Percentiles rank a stretch among this genome's conserved stretches.
Conservation (phyloP, 1,140 invertebrate species). For the Euwallacea fornicatus region DNA sequence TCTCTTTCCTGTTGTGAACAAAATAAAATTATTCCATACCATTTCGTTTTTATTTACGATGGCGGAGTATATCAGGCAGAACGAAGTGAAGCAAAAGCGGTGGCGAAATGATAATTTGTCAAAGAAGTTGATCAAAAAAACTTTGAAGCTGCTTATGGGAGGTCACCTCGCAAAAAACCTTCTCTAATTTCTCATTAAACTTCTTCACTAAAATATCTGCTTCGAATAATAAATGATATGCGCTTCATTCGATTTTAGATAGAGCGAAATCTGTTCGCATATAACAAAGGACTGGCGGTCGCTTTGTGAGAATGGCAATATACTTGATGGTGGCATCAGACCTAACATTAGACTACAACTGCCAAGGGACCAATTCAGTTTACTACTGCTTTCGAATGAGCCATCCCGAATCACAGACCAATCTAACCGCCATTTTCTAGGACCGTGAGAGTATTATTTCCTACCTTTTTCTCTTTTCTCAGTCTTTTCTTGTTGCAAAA, state of each 20-base stretch:
- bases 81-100: slow-evolving; percentile 37
- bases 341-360: slow-evolving; percentile 51
- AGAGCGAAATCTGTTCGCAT: slow-evolving; percentile 1
- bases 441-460: slow-evolving; percentile 3
- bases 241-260: background rate
- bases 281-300: slow-evolving; percentile 46
- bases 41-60: slow-evolving; percentile 41
- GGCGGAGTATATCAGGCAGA: slow-evolving; percentile 39
- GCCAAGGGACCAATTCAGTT: slow-evolving; percentile 51
- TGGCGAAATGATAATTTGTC: slow-evolving; percentile 41
- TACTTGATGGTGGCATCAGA: slow-evolving; percentile 51
- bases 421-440: slow-evolving; percentile 25
- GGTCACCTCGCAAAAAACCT: no score
- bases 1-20: slow-evolving; percentile 25
- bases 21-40: slow-evolving; percentile 42
- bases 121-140: background rate
- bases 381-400: slow-evolving; percentile 49
- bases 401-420: slow-evolving; percentile 30
- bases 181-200: no score
- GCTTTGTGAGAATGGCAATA: slow-evolving; percentile 51
- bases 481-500: background rate
- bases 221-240: no score
- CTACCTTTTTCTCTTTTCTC: background rate
- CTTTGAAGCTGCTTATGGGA: no score
- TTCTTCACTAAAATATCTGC: no score